A percentile compares a stretch with the other conserved stretches of the same genome.
These are phyloP conservation scores for Agapostemon virescens DNA, from an alignment of 2,888 invertebrate species.

Conservation along the genomic window DNA sequence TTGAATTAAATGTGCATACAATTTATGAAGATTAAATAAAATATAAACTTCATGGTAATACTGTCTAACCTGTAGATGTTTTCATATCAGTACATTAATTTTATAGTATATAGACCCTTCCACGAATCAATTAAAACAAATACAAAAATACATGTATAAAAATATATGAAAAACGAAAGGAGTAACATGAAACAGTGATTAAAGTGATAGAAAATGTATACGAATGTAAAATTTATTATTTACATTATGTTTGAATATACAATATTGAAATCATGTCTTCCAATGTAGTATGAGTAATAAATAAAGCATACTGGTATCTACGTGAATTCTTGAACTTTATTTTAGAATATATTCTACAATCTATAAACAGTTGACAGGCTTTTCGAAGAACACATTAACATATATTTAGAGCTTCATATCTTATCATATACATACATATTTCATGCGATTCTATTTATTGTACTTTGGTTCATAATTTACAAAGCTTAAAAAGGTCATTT, in stretches of 20 bases:
- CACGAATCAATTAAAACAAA: background rate
- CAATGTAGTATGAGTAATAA: background rate
- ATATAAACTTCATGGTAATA: background rate
- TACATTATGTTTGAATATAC: background rate
- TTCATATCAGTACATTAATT: background rate
- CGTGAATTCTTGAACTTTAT: background rate
- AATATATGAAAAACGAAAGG: background rate
- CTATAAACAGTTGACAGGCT: background rate
- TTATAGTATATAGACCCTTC: background rate
- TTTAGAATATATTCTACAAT: background rate
- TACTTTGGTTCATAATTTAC: background rate
- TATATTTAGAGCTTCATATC: background rate
- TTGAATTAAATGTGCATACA: background rate
- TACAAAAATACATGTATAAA: too few species aligned
- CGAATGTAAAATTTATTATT: background rate
- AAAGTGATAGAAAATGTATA: background rate
- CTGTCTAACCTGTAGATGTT: constrained; percentile 11
- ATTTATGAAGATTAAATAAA: background rate
- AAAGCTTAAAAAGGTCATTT: too few species aligned
- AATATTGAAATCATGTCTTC: background rate
- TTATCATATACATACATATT: background rate
- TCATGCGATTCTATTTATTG: background rate
- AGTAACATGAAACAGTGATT: background rate
- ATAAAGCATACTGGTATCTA: background rate
- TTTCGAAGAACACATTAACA: background rate